Evolutionary conservation across 2,888 invertebrate species (phyloP).

Genomic region (Chaetoderma sp.): DNA sequence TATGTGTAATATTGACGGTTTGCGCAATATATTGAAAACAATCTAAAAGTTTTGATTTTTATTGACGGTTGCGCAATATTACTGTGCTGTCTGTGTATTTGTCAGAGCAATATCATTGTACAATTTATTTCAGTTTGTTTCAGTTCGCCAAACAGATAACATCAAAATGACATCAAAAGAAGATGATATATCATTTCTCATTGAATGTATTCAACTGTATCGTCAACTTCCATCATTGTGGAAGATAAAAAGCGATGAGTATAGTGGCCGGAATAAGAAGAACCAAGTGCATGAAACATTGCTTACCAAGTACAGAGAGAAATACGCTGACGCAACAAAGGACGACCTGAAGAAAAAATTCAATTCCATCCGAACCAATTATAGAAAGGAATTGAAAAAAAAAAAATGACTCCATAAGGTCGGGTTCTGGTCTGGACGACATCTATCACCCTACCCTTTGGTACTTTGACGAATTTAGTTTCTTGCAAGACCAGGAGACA

Average conservation of each 20-base stretch:
- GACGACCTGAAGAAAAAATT: constrained; percentile 43
- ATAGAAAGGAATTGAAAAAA: constrained; percentile 47
- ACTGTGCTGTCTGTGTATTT: too few species aligned
- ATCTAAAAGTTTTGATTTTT: too few species aligned
- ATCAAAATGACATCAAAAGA: too few species aligned
- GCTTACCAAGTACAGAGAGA: constrained; percentile 26
- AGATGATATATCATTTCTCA: too few species aligned
- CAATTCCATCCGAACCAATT: constrained; percentile 44
- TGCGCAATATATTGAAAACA: too few species aligned
- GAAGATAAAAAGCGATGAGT: constrained; percentile 46
- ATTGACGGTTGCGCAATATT: too few species aligned
- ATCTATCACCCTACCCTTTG: constrained; percentile 21
- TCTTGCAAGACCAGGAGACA: constrained; percentile 22
- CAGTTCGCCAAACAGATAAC: too few species aligned
- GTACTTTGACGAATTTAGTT: constrained; percentile 23
- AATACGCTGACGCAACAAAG: constrained; percentile 30
- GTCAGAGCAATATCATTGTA: too few species aligned
- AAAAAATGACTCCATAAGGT: constrained; percentile 24
- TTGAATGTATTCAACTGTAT: constrained; percentile 47
- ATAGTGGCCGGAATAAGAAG: constrained; percentile 42
- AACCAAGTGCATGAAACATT: constrained; percentile 22
- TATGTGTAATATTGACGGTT: too few species aligned
- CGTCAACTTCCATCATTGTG: constrained; percentile 42
- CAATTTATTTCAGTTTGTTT: too few species aligned
- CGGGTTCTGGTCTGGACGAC: constrained; percentile 12